Percentiles rank a stretch among this genome's conserved stretches.
phyloP scores from a whole-genome alignment of 2,888 invertebrate genomes.

The Heliconius charithonia region DNA sequence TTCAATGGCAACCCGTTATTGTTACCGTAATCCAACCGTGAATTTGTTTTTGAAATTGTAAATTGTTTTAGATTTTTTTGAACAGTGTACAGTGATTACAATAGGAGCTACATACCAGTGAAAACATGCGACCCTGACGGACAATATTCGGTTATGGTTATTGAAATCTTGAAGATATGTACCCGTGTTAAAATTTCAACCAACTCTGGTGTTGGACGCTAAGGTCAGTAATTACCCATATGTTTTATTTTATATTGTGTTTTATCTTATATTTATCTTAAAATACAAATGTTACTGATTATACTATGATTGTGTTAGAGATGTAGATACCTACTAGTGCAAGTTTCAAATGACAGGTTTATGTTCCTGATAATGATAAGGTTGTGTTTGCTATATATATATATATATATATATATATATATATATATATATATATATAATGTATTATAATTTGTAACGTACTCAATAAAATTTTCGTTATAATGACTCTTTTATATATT shows the following conservation, averaged over 20 bases:
- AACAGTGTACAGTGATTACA: conserved; percentile 59
- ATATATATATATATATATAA: no score
- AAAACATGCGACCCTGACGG: conserved; percentile 64
- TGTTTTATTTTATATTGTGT: conserved; percentile 1
- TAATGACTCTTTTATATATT: not conserved
- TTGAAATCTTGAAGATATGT: conserved; percentile 58
- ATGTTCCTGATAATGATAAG: not conserved
- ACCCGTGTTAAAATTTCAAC: conserved; percentile 49
- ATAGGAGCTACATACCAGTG: conserved; percentile 59
- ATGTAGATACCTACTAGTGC: not conserved
- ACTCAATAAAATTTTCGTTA: not conserved
- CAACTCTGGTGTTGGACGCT: conserved; percentile 42
- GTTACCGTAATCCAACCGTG: conserved; percentile 67
- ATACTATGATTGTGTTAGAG: not conserved
- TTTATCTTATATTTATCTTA: conserved; percentile 1
- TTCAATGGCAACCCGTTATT: conserved; percentile 56
- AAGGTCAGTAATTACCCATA: conserved; percentile 48
- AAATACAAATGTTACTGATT: no score
- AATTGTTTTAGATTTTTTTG: conserved; percentile 52
- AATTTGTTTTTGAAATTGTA: conserved; percentile 62
- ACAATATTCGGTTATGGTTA: conserved; percentile 69
- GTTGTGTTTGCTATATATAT: not conserved
- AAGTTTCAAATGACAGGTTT: conserved; percentile 8
- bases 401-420: no score
- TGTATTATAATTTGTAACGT: not conserved